Base-by-base conservation (phyloP, 2,113 vertebrate species). In the Percopsis transmontana region DNA sequence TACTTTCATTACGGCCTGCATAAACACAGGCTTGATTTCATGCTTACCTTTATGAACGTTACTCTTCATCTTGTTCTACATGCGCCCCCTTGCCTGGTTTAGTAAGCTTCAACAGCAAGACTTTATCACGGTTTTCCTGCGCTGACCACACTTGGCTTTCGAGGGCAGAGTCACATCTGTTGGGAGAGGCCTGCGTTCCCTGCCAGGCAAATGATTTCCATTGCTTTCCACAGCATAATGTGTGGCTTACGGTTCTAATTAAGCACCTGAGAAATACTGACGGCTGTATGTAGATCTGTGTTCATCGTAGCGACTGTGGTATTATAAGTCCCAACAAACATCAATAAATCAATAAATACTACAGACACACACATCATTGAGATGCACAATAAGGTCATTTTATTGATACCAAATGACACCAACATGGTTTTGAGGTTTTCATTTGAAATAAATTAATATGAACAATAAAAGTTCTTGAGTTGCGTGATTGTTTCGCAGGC, bases 141-240 rank as follows among this genome's bases (percentile, higher is more conserved):
- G n/a, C n/a, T n/a, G n/a, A n/a, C n/a, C n/a, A n/a, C n/a, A n/a
- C n/a, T n/a, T n/a, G n/a, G n/a, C n/a, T n/a, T n/a, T n/a, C n/a
- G n/a, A 79, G 79, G 73, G 62, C 74, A 74, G 53, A 74, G 47
- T 73, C 62, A 77, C 87, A 85, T 78, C 83, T 85, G 82, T 15
- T 56, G 62, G 42, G 18, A 60, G 63, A 76, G 59, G 40, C 67
- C 76, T 58, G 58, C 66, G 71, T 62, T 58, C 47, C 68, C 66
- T 68, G 45, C 57, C 67, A 13, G 56, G 42, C 51, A 74, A 80
- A 78, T 87, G 66, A 79, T 70, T 39, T 53, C 85, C 84, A 88
- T 87, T 87, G 68, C 77, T 71, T 66, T 76, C 33, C 52, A 72
- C 63, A 50, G 60, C 65, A 67, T 57, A 58, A 73, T 65, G 72